phyloP scores from a whole-genome alignment of 2,797 vertebrate species.

The Acomys russatus region DNA sequence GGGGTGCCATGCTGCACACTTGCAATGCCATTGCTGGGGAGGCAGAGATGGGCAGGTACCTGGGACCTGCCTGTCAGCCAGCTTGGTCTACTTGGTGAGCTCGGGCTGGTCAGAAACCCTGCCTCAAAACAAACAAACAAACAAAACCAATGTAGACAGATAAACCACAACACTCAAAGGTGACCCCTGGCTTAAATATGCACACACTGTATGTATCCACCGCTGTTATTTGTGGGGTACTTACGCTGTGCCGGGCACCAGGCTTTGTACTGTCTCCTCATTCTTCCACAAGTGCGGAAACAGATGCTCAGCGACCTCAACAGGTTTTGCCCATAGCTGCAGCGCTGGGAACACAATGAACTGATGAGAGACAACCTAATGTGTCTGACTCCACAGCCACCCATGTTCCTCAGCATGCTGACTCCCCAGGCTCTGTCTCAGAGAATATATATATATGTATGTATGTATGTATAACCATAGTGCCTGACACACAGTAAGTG shows the following conservation, averaged over 20 bases:
- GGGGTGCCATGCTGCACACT: neutral
- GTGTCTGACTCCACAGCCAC: neutral
- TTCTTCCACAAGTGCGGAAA: slow-evolving; percentile 40
- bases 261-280: neutral
- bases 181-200: neutral
- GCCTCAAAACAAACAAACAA: neutral
- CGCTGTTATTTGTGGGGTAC: neutral
- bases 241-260: neutral
- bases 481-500: neutral
- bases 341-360: neutral
- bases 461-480: neutral
- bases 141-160: neutral
- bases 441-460: neutral
- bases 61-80: neutral
- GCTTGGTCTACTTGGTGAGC: neutral
- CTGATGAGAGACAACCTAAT: neutral
- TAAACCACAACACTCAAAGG: neutral
- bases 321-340: neutral
- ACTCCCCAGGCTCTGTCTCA: neutral
- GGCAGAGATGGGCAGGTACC: neutral
- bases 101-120: neutral
- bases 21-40: neutral
- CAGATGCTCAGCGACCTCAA: neutral
- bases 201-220: neutral
- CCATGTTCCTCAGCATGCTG: neutral